Percentiles rank a stretch among this genome's conserved stretches.
phyloP scores from a whole-genome alignment of 2,113 vertebrate species.

The Kryptolebias marmoratus region DNA sequence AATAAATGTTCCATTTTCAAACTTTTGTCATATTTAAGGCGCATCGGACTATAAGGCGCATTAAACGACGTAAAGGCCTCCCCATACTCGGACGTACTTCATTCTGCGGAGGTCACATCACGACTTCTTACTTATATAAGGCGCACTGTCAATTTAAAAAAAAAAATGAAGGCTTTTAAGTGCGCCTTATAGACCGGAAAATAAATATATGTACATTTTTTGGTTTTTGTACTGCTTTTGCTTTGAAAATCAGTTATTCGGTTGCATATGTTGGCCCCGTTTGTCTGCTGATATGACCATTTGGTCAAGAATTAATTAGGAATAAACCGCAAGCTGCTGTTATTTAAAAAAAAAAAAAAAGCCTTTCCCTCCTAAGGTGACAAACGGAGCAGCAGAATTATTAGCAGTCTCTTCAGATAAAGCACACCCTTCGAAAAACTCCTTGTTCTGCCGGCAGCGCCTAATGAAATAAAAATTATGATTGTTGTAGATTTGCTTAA shows the following conservation, averaged over 20 bases:
- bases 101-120: no score
- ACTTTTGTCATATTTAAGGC: no score
- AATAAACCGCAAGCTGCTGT: slow-evolving; percentile 9
- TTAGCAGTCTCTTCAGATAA: slow-evolving; percentile 7
- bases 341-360: slow-evolving; percentile 9
- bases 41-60: no score
- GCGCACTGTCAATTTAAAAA: no score
- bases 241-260: neutral
- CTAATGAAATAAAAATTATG: slow-evolving; percentile 58
- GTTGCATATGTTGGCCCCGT: neutral
- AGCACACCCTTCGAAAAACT: slow-evolving; percentile 17
- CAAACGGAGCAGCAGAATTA: neutral
- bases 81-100: no score
- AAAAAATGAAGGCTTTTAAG: no score
- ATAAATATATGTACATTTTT: neutral
- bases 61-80: no score
- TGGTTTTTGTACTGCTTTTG: neutral
- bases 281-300: slow-evolving; percentile 27
- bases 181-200: no score
- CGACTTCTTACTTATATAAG: no score
- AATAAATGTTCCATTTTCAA: no score
- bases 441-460: slow-evolving; percentile 20
- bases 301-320: slow-evolving; percentile 14
- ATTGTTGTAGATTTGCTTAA: slow-evolving; percentile 60
- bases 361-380: neutral